Conservation (phyloP, 2,797 vertebrate genomes). For the Acanthiza pusilla region DNA sequence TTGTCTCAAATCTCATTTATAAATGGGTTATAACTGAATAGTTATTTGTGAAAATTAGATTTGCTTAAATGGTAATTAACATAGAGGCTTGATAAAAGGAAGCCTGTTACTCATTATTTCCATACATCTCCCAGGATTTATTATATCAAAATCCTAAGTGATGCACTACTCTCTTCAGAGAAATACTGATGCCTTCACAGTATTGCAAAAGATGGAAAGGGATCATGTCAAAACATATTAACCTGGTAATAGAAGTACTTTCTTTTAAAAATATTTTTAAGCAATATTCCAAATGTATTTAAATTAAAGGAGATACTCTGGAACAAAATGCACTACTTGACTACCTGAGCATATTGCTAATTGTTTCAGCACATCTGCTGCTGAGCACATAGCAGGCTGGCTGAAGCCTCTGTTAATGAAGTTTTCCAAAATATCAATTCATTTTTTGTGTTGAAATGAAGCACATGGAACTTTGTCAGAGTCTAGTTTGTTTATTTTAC, state of each 20-base stretch:
- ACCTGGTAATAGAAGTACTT: neutral
- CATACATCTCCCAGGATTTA: neutral
- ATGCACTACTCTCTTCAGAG: neutral
- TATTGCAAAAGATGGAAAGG: neutral
- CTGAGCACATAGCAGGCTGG: neutral
- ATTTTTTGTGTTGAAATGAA: neutral
- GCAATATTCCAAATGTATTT: neutral
- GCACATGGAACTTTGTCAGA: neutral
- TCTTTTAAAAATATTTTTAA: neutral
- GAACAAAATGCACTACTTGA: neutral
- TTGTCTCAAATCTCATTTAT: neutral
- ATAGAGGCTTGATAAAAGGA: neutral
- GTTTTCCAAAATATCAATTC: neutral
- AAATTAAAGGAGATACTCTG: neutral
- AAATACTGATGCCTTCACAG: neutral
- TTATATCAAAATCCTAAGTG: neutral
- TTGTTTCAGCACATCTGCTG: conserved; percentile 20
- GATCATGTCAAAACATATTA: neutral
- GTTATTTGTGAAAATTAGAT: conserved; percentile 6
- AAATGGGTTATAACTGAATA: neutral
- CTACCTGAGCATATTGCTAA: conserved; percentile 15
- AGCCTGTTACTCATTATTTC: neutral
- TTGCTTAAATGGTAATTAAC: conserved; percentile 18
- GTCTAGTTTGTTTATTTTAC: neutral
- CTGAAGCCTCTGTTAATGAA: neutral